Percentiles rank a stretch among this genome's conserved stretches.
phyloP scores from a whole-genome alignment of 53 echinoderm and acorn worm species.

The Patiria pectinifera region DNA sequence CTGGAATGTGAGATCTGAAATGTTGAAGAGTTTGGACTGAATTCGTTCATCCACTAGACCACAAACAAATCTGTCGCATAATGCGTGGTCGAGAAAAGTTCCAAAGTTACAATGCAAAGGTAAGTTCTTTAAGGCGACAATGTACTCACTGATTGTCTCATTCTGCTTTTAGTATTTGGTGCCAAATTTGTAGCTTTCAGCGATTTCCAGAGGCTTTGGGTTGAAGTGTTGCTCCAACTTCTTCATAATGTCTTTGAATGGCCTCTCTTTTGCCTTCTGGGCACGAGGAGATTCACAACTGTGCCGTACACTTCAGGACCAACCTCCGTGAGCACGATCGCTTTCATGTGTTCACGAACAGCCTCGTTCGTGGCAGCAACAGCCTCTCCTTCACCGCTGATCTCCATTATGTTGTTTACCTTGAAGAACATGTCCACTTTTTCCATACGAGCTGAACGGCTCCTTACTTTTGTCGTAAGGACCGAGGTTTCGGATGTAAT shows the following conservation, averaged over 20 bases:
- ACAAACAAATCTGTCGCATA: conserved; percentile 69
- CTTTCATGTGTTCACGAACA: conserved; percentile 43
- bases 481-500: conserved; percentile 49
- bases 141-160: no score
- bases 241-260: background rate
- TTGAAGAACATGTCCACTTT: conserved; percentile 65
- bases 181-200: conserved; percentile 66
- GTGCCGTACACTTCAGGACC: conserved; percentile 12
- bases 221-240: conserved; percentile 38
- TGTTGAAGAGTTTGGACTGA: conserved; percentile 59
- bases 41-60: conserved; percentile 63
- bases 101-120: conserved; percentile 58
- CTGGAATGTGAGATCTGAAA: conserved; percentile 50
- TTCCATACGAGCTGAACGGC: conserved; percentile 63
- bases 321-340: conserved; percentile 62
- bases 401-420: background rate
- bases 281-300: no score
- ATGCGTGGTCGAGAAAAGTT: conserved; percentile 52
- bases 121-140: no score
- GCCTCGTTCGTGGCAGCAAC: conserved; percentile 12
- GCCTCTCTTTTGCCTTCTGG: no score
- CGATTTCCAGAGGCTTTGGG: conserved; percentile 62
- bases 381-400: background rate
- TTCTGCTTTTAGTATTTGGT: conserved; percentile 33
- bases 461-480: conserved; percentile 39